Percentiles rank a stretch among this genome's conserved stretches.
Conservation (phyloP, 2,797 vertebrate species). For the Myotis daubentonii region DNA sequence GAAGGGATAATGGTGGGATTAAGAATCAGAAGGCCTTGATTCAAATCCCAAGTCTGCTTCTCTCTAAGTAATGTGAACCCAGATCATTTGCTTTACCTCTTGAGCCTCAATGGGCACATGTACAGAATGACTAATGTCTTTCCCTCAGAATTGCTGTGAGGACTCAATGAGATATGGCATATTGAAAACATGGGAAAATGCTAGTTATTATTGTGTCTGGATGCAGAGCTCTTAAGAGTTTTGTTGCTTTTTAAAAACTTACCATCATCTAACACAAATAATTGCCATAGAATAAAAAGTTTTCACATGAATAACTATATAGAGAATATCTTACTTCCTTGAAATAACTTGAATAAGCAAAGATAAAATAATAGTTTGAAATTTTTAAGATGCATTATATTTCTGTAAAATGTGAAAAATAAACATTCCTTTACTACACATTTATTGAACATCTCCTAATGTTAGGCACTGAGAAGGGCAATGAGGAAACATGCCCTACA, state of each 20-base stretch:
- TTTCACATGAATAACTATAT: background rate
- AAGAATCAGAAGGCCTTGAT: background rate
- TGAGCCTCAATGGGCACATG: background rate
- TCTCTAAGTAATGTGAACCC: background rate
- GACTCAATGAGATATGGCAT: background rate
- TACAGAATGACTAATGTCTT: background rate
- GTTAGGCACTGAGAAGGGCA: background rate
- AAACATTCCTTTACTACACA: background rate
- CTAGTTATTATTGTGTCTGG: background rate
- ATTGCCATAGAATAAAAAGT: background rate
- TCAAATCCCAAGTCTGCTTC: background rate
- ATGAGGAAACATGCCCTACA: background rate
- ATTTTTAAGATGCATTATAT: background rate
- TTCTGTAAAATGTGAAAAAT: background rate
- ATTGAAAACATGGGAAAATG: background rate
- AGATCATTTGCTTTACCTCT: background rate
- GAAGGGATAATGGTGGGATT: background rate
- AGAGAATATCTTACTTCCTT: background rate
- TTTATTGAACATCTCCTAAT: background rate
- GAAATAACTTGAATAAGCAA: conserved; percentile 6
- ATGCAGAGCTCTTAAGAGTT: background rate
- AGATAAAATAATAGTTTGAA: background rate
- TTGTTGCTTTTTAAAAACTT: background rate
- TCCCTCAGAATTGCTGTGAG: background rate
- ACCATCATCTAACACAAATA: background rate